phyloP scores from a whole-genome alignment of 2,113 vertebrate species.

The Phrynosoma platyrhinos region DNA sequence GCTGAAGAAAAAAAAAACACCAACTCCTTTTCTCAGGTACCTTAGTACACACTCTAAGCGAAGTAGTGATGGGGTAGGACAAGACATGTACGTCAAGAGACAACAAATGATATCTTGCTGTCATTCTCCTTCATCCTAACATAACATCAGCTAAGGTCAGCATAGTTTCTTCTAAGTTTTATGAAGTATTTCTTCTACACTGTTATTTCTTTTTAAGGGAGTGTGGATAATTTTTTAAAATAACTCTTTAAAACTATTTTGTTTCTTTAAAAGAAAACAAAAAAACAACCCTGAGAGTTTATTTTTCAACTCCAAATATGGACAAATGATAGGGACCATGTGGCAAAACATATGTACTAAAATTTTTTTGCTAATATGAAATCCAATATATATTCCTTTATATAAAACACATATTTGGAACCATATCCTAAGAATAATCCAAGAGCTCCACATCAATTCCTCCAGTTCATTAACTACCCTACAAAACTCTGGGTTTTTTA shows the following conservation, averaged over 20 bases:
- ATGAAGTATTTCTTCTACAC: conserved; percentile 3
- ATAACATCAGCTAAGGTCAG: neutral
- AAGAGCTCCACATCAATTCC: neutral
- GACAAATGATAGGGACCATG: too few species aligned
- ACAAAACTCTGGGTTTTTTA: too few species aligned
- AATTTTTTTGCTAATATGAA: too few species aligned
- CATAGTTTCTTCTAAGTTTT: neutral
- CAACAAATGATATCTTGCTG: neutral
- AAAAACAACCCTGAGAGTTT: too few species aligned
- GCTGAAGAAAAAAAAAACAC: neutral
- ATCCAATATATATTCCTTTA: too few species aligned
- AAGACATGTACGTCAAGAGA: neutral
- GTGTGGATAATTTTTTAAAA: too few species aligned
- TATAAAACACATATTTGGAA: neutral
- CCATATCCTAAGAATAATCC: neutral
- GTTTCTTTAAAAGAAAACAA: too few species aligned
- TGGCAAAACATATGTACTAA: too few species aligned
- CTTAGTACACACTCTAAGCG: neutral
- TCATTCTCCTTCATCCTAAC: neutral
- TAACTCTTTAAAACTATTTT: too few species aligned
- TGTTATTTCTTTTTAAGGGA: neutral
- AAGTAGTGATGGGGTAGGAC: neutral
- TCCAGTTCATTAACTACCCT: neutral
- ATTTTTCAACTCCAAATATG: too few species aligned
- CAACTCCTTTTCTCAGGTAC: neutral